Evolutionary conservation across 2,888 invertebrate genomes (phyloP), one percentile per base, ranked within the genome.

Genomic region (Netelia fuscicornis): DNA sequence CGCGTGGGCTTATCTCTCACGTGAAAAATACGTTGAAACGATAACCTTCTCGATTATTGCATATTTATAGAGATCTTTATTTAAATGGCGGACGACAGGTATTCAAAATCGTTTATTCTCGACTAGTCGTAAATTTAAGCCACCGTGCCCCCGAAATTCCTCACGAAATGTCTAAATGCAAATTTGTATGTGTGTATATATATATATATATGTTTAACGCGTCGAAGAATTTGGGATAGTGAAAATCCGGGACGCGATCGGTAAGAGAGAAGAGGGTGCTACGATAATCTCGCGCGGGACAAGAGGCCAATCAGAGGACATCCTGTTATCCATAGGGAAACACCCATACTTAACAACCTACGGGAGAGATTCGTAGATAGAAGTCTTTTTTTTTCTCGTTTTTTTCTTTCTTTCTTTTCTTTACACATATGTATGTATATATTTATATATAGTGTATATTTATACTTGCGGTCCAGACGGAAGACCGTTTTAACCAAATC

Each of bases 251-350:
- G 48, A 48, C 11, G 11, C 48, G 48, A 13, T 48, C 13, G 30
- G 30, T 30, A 30, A n/a, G 60, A 71, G 74, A 80, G 68, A 82
- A 30, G 30, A 67, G 48, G 85, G 37, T 30, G 74, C 64, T 67
- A 13, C 83, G 88, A 88, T 91, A 91, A 91, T 91, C 90, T 91
- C 58, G 17, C 1, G 20, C 82, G 80, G 89, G 91, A 91, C 91
- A 92, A 92, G 91, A 85, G 89, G 87, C 90, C 91, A 91, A 92
- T 92, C 92, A 91, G 88, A 87, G 71, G 90, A 91, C 92, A 92
- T 91, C 91, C 91, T 92, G 92, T 92, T 91, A 91, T 92, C 90
- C 91, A 86, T 84, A 48, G 79, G 90, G 90, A 89, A 91, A 91
- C 91, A 91, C 89, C 91, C 91, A 89, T 90, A 87, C 88, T 90